These are phyloP conservation scores for Nautilus pompilius DNA, from an alignment of 1,140 invertebrate species.

Conservation along the genomic window DNA sequence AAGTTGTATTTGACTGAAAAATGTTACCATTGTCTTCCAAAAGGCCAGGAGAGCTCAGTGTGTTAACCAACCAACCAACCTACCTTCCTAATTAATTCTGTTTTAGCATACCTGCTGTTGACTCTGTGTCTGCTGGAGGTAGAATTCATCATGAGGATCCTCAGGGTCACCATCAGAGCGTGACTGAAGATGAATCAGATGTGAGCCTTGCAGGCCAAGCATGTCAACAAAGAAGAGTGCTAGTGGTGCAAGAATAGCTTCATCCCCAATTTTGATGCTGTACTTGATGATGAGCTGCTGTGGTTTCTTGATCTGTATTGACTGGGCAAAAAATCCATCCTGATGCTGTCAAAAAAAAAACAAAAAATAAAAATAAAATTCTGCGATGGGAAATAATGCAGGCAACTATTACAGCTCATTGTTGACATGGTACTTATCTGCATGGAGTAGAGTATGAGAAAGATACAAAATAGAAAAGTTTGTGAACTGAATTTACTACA, in stretches of 20 bases:
- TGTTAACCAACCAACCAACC: too few species aligned
- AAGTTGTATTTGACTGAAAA: too few species aligned
- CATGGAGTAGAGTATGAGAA: background rate
- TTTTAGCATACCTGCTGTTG: too few species aligned
- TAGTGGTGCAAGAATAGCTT: constrained; percentile 86
- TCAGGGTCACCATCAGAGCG: constrained; percentile 78
- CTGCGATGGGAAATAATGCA: background rate
- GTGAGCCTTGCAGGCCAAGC: constrained; percentile 73
- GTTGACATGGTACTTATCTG: background rate
- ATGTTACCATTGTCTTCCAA: too few species aligned
- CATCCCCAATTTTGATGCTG: constrained; percentile 81
- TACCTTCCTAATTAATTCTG: too few species aligned
- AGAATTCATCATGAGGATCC: constrained; percentile 91
- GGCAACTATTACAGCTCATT: background rate
- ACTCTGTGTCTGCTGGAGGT: constrained; percentile 60
- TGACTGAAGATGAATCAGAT: constrained; percentile 64
- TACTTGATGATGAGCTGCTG: constrained; percentile 71
- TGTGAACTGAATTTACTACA: too few species aligned
- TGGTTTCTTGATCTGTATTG: constrained; percentile 73
- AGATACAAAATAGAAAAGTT: background rate
- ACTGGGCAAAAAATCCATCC: constrained; percentile 78
- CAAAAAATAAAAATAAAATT: constrained; percentile 1
- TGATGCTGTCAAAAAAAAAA: constrained; percentile 62
- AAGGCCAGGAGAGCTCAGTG: too few species aligned
- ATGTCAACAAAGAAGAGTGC: constrained; percentile 86